Base-by-base conservation (phyloP, 2,113 vertebrate genomes). In the Rhea americana region DNA sequence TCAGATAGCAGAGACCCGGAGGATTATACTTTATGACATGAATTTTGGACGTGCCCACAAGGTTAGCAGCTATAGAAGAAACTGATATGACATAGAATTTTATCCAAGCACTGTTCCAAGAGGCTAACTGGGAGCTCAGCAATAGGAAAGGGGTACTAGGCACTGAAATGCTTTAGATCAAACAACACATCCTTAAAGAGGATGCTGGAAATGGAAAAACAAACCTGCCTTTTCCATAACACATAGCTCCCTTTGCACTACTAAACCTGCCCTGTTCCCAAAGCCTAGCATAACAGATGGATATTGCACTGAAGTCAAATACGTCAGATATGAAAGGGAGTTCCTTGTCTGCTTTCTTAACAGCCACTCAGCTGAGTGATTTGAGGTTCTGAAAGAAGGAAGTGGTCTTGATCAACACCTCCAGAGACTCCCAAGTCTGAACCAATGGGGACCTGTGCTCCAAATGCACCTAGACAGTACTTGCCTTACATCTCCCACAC, bases 371-470 rank as follows among this genome's bases (percentile, higher is more conserved):
- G 71, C 37, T 26, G 30, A 68, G 30, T 20, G 32, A 7, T 37
- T 53, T 66, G 22, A 66, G 37, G 9, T 22, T 87, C 26, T 70
- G 0, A 0, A 56, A 63, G 62, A 68, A 43, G 12, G 37, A 93
- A 67, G 58, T 3, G 32, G 13, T 28, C 45, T 5, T 26, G 12
- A 18, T 35, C 3, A 66, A 66, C 11, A 13, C 32, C 66, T n/a
- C 56, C 35, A 89, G 81, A 82, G 16, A 2, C 4, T 50, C 16
- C 16, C 30, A 55, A 3, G 4, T 18, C 45, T 66, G 32, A 30
- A 13, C 13, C 8, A 7, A 24, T 4, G 19, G 25, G 45, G 17
- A 35, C 7, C 7, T 16, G 0, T n/a, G 24, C 14, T 53, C 24
- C 53, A 12, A 51, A 47, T 35, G 4, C 2, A 66, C 62, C 16